Percentiles rank a stretch among this genome's conserved stretches.
Conservation (phyloP, 2,888 invertebrate genomes). For the Cryptus armator region DNA sequence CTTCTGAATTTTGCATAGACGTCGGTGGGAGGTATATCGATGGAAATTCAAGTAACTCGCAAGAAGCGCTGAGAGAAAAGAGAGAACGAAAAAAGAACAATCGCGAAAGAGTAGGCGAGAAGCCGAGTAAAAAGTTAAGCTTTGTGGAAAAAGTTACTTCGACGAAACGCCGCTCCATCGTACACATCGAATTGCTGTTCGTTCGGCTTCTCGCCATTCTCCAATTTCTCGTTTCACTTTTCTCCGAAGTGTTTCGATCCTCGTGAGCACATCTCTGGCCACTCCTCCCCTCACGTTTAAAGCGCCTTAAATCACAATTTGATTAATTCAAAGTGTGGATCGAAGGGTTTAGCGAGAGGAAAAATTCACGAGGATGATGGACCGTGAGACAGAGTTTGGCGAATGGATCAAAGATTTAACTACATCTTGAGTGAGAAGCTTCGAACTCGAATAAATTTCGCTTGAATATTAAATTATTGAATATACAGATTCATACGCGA, state of each 20-base stretch:
- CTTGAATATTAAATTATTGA: constrained; percentile 9
- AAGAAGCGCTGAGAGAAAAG: constrained; percentile 1
- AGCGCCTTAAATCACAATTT: background rate
- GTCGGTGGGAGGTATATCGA: background rate
- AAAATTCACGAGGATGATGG: background rate
- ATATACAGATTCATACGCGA: background rate
- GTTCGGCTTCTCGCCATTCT: background rate
- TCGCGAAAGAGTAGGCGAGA: background rate
- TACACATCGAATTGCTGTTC: background rate
- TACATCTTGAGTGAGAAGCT: background rate
- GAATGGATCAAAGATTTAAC: background rate
- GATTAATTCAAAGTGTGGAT: background rate
- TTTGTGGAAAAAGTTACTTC: constrained; percentile 3
- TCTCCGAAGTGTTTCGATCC: background rate
- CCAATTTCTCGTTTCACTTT: background rate
- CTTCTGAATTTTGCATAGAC: constrained; percentile 14
- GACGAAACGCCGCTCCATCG: background rate
- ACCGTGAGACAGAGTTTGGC: background rate
- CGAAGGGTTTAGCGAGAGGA: background rate
- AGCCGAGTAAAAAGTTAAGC: constrained; percentile 1
- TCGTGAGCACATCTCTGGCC: background rate
- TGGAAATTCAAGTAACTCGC: constrained; percentile 21
- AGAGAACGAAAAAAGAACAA: background rate
- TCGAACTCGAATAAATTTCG: background rate
- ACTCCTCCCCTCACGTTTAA: background rate